Evolutionary conservation across 1,140 invertebrate genomes (phyloP).

Genomic region (Planococcus citri): DNA sequence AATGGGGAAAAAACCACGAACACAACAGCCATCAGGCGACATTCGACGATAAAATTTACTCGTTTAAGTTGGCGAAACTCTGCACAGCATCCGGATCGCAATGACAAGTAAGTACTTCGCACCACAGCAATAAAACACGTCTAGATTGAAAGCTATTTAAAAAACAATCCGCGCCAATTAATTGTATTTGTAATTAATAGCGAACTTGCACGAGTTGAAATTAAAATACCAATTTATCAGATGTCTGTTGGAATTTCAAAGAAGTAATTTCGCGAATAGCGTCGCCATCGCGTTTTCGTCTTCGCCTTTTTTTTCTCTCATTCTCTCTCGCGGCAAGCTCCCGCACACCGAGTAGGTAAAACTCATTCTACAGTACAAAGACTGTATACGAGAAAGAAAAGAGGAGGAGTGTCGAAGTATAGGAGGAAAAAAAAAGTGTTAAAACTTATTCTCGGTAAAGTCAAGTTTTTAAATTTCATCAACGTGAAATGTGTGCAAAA

Average conservation of each 20-base stretch:
- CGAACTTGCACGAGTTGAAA: neutral
- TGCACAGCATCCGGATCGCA: no score
- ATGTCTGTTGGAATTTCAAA: neutral
- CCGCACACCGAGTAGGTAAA: no score
- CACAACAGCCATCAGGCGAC: no score
- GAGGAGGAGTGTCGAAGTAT: no score
- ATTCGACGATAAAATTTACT: no score
- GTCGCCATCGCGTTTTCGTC: neutral
- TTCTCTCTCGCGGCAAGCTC: no score
- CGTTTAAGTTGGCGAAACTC: no score
- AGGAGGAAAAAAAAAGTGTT: neutral
- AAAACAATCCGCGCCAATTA: neutral
- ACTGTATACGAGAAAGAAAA: no score
- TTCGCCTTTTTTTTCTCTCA: no score
- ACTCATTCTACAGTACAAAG: neutral
- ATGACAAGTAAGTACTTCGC: no score
- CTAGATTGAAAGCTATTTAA: neutral
- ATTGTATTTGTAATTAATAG: neutral
- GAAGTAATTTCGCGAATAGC: neutral
- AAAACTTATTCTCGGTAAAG: neutral
- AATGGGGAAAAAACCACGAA: no score
- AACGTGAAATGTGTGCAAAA: slow-evolving; percentile 6
- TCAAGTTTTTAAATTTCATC: slow-evolving; percentile 1
- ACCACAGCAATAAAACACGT: no score
- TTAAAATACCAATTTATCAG: neutral